phyloP scores from a whole-genome alignment of 2,888 invertebrate species.

The Pyrrhia umbra region DNA sequence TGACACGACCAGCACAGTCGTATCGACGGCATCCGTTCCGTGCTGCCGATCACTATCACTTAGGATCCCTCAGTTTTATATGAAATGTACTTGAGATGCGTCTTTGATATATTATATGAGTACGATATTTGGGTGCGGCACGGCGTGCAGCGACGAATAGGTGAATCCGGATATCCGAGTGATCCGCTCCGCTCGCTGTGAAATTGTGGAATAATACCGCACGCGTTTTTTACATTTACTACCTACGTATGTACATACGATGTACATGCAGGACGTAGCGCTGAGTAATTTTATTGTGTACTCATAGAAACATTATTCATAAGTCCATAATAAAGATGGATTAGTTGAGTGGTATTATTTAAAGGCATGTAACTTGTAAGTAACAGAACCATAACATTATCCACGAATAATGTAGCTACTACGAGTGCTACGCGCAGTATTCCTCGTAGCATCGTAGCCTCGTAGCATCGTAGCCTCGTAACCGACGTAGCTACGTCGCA shows the following conservation, averaged over 20 bases:
- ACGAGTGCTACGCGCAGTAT: no score
- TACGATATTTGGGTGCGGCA: not conserved
- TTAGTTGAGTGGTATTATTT: no score
- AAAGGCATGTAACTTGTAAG: no score
- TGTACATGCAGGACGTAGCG: not conserved
- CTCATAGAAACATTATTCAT: not conserved
- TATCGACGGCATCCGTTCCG: constrained; percentile 21
- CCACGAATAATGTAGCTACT: no score
- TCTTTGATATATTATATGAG: not conserved
- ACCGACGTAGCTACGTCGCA: no score
- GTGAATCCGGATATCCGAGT: constrained; percentile 15
- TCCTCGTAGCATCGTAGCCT: no score
- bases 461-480: no score
- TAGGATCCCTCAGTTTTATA: constrained; percentile 7
- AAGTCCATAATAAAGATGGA: not conserved
- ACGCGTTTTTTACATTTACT: constrained; percentile 24
- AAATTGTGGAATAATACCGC: constrained; percentile 30
- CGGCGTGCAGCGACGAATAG: not conserved
- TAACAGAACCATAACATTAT: no score
- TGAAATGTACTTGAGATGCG: constrained; percentile 13
- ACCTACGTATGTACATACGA: not conserved
- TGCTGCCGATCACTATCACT: constrained; percentile 11
- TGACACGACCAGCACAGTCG: constrained; percentile 10
- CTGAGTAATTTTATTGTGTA: not conserved
- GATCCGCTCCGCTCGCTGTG: constrained; percentile 19